Conservation (phyloP, 1,140 invertebrate species). For the Rhyzopertha dominica region DNA sequence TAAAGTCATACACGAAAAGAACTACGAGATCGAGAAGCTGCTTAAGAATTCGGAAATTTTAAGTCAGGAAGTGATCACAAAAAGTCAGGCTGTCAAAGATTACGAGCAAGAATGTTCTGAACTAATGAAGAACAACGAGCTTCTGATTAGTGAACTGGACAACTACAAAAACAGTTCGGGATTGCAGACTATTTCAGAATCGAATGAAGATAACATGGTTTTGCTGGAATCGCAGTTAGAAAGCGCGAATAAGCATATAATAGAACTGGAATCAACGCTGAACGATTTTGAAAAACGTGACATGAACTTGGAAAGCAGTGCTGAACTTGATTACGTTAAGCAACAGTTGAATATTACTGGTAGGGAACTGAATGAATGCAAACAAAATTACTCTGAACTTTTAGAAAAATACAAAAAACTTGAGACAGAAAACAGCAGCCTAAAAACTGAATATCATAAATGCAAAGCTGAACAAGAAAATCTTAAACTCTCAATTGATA, state of each 20-base stretch:
- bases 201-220: conserved; percentile 59
- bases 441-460: conserved; percentile 44
- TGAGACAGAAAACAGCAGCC: conserved; percentile 33
- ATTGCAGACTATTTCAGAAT: conserved; percentile 61
- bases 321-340: conserved; percentile 19
- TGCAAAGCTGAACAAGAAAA: conserved; percentile 45
- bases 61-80: conserved; percentile 36
- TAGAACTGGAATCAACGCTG: conserved; percentile 34
- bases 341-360: conserved; percentile 20
- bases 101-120: conserved; percentile 58
- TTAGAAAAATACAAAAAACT: conserved; percentile 21
- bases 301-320: conserved; percentile 10
- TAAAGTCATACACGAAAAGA: conserved; percentile 34
- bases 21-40: conserved; percentile 41
- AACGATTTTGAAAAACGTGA: conserved; percentile 18
- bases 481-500: conserved; percentile 39
- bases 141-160: conserved; percentile 57
- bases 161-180: conserved; percentile 55
- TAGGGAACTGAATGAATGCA: conserved; percentile 18
- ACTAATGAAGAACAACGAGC: conserved; percentile 62
- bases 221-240: conserved; percentile 58
- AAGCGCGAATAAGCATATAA: conserved; percentile 34
- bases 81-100: conserved; percentile 42
- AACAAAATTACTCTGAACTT: conserved; percentile 24
- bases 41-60: conserved; percentile 35